Percentiles rank a stretch among this genome's conserved stretches.
Conservation (phyloP, 2,113 vertebrate species). For the Dascyllus trimaculatus region DNA sequence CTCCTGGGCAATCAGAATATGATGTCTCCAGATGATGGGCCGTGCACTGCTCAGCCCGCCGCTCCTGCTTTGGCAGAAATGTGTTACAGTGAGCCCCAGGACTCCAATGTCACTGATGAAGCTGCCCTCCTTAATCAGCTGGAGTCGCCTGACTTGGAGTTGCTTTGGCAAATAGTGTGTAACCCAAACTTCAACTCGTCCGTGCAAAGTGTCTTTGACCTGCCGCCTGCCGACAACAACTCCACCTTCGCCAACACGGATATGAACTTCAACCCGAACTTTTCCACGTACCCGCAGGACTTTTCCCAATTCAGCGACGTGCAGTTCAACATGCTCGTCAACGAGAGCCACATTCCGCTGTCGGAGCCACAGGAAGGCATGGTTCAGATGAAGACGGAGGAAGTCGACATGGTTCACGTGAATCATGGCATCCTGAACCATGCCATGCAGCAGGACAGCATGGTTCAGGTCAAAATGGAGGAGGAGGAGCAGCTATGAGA, state of each 20-base stretch:
- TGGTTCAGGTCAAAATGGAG: constrained; percentile 80
- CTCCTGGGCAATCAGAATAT: constrained; percentile 22
- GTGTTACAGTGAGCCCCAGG: constrained; percentile 44
- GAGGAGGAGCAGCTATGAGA: constrained; percentile 59
- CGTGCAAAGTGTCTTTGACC: too few relatives aligned
- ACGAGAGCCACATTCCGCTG: constrained; percentile 64
- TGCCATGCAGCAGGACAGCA: constrained; percentile 37
- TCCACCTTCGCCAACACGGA: constrained; percentile 43
- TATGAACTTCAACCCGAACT: constrained; percentile 57
- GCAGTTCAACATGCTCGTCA: constrained; percentile 79
- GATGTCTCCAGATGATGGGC: constrained; percentile 41
- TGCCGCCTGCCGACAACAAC: constrained; percentile 28
- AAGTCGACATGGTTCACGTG: not conserved
- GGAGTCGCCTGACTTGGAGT: constrained; percentile 48
- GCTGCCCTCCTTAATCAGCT: constrained; percentile 39
- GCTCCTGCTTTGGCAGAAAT: constrained; percentile 26
- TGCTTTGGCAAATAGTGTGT: not conserved
- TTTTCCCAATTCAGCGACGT: constrained; percentile 75
- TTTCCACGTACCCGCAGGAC: constrained; percentile 56
- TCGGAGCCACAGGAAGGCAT: constrained; percentile 50
- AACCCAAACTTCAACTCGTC: not conserved
- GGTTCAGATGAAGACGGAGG: constrained; percentile 80
- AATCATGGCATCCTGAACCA: too few relatives aligned
- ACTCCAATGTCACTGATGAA: constrained; percentile 45
- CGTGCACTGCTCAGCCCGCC: constrained; percentile 6